These are phyloP conservation scores for Laticauda colubrina DNA, from an alignment of 2,113 vertebrate species.

Conservation along the genomic window DNA sequence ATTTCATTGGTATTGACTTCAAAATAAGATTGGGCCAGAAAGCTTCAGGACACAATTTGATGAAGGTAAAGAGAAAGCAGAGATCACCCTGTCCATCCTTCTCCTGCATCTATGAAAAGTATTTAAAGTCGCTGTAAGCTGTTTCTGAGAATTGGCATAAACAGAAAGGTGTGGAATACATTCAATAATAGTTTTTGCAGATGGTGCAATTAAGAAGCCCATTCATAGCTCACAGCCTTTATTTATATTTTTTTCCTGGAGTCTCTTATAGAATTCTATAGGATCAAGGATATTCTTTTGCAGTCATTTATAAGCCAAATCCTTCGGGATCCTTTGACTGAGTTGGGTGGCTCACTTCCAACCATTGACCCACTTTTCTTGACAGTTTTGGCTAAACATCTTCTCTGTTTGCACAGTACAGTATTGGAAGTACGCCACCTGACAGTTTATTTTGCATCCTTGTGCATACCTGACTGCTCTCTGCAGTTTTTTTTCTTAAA, in stretches of 20 bases:
- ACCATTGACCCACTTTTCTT: neutral
- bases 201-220: neutral
- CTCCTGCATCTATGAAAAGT: neutral
- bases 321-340: slow-evolving; percentile 5
- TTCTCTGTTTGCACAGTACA: neutral
- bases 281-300: neutral
- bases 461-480: neutral
- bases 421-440: neutral
- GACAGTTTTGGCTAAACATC: neutral
- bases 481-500: neutral
- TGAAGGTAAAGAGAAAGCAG: neutral
- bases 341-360: neutral
- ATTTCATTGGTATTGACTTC: neutral
- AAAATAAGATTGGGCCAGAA: neutral
- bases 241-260: neutral
- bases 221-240: neutral
- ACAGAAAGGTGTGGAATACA: neutral
- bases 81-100: neutral
- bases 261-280: neutral
- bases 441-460: neutral
- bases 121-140: neutral
- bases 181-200: neutral
- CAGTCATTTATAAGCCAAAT: slow-evolving; percentile 10
- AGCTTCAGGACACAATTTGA: neutral
- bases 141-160: neutral